Evolutionary conservation across 2,888 invertebrate species (phyloP).

Genomic region (Cantharis rufa): DNA sequence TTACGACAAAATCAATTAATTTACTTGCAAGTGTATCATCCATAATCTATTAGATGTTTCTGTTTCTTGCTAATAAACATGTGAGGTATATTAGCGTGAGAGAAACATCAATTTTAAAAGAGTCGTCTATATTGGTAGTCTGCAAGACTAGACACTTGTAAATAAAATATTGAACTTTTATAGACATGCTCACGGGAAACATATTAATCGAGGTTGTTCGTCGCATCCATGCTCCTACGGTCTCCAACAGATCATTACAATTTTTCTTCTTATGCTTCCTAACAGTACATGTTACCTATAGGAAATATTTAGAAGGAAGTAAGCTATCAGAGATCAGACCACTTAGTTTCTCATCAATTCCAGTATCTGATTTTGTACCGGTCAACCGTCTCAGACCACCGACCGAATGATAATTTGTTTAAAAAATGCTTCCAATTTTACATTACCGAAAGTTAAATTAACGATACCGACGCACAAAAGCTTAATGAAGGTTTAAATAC

Average conservation of each 20-base stretch:
- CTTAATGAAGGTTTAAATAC: background rate
- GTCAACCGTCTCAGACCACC: no score
- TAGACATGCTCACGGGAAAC: conserved; percentile 6
- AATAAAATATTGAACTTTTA: conserved; percentile 6
- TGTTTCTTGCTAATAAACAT: conserved; percentile 8
- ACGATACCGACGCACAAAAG: background rate
- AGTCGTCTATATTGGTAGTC: background rate
- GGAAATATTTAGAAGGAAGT: background rate
- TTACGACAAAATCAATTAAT: conserved; percentile 21
- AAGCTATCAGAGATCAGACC: background rate
- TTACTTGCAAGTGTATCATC: background rate
- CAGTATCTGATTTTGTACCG: no score
- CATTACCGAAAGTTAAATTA: background rate
- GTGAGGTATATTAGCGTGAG: conserved; percentile 7
- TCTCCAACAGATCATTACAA: background rate
- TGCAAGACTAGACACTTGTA: conserved; percentile 11
- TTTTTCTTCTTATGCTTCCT: background rate
- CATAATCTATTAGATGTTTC: background rate
- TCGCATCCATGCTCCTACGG: background rate
- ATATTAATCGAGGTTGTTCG: background rate
- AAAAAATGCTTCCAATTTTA: background rate
- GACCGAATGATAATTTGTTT: no score
- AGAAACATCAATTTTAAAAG: conserved; percentile 13
- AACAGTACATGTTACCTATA: background rate
- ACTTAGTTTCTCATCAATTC: background rate